These are phyloP conservation scores for Hucho hucho DNA, from an alignment of 2,113 vertebrate genomes.

Conservation along the genomic window DNA sequence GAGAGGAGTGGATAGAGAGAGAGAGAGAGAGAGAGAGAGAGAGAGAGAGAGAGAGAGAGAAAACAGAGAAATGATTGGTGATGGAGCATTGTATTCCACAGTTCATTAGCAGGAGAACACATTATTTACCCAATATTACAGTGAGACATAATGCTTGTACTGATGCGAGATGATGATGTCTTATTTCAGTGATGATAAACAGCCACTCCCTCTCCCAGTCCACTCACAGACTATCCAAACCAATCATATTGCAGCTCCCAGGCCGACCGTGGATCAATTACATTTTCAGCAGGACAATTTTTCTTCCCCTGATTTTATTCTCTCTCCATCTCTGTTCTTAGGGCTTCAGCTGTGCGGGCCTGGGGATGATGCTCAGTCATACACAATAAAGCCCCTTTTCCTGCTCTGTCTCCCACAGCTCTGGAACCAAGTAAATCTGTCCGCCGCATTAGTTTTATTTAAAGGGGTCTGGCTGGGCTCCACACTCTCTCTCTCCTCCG, in stretches of 20 bases:
- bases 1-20: neutral
- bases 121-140: neutral
- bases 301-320: constrained; percentile 1
- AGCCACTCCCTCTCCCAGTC: constrained; percentile 1
- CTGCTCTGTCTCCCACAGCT: constrained; percentile 15
- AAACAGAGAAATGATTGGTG: neutral
- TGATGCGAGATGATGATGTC: neutral
- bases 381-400: constrained; percentile 42
- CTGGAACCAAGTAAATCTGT: constrained; percentile 28
- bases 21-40: neutral
- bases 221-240: neutral
- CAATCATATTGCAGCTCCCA: neutral
- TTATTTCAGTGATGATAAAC: neutral
- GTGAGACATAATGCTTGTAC: neutral
- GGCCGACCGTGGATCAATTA: neutral
- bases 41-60: neutral
- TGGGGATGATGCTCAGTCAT: constrained; percentile 8
- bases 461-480: constrained; percentile 4
- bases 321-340: neutral
- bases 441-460: constrained; percentile 26
- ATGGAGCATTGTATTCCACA: neutral
- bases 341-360: neutral
- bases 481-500: neutral
- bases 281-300: neutral
- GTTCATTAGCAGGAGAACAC: neutral